Percentiles rank a stretch among this genome's conserved stretches.
Evolutionary conservation across 2,888 invertebrate genomes (phyloP).

Genomic region (Lapara coniferarum): DNA sequence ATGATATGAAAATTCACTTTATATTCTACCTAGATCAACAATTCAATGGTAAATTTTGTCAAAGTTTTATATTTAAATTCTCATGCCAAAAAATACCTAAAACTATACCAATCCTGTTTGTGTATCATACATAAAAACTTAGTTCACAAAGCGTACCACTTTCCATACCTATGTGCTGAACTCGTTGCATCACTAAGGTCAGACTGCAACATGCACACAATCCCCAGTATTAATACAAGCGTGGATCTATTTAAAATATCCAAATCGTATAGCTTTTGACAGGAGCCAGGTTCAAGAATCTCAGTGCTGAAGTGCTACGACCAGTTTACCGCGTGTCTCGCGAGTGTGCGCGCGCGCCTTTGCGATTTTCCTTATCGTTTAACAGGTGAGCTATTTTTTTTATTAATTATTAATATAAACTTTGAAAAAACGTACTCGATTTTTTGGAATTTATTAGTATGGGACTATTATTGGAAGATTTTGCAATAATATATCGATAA

Average conservation of each 20-base stretch:
- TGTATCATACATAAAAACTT: neutral
- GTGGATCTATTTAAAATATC: slow-evolving; percentile 12
- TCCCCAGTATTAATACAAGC: neutral
- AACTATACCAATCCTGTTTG: too few relatives aligned
- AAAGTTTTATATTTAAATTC: too few relatives aligned
- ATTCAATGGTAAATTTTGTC: too few relatives aligned
- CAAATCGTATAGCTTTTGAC: neutral
- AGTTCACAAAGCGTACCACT: too few relatives aligned
- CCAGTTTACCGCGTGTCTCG: slow-evolving; percentile 41
- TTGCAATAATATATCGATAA: neutral
- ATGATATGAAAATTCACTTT: too few relatives aligned
- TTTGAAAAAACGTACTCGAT: neutral
- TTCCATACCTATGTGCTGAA: neutral
- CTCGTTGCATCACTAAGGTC: neutral
- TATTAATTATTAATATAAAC: neutral
- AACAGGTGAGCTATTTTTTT: slow-evolving; percentile 32
- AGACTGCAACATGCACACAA: neutral
- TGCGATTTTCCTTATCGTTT: slow-evolving; percentile 9
- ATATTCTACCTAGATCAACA: too few relatives aligned
- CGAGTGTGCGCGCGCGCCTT: slow-evolving; percentile 39
- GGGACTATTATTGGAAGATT: neutral
- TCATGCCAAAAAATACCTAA: too few relatives aligned
- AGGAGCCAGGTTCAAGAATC: slow-evolving; percentile 35
- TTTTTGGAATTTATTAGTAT: neutral
- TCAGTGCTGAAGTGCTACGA: slow-evolving; percentile 36